Base-by-base conservation (phyloP, 2,888 invertebrate genomes). In the Eupithecia pulchellata region DNA sequence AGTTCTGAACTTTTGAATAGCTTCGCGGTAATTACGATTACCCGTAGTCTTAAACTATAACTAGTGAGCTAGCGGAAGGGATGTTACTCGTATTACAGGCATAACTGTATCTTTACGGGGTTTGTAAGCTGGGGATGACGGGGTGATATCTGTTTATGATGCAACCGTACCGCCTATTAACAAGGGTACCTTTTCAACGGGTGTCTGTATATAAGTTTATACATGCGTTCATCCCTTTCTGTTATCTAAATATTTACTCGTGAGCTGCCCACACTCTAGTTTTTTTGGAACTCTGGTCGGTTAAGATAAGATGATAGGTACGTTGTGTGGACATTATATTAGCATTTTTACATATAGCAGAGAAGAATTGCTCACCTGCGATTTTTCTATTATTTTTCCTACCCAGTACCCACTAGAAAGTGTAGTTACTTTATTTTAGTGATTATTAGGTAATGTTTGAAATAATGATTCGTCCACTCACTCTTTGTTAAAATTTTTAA, bases 1-100 rank as follows among this genome's bases (percentile, higher is more conserved):
- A 84, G 86, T 88, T 87, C 79, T 68, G 73, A 83, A 84, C 82
- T 83, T 61, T 61, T 61, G 61, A 61, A 61, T 61, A 61, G 61
- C 34, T 61, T 73, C 68, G 76, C 71, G 79, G 81, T 83, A 73
- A 84, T 82, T 82, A 82, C 83, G 78, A 78, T 78, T 75, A 78
- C 71, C 66, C 73, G 72, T 73, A 75, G 72, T 72, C 66, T 72
- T 73, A 67, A 57, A 66, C 62, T 69, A 68, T 64, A 66, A 63
- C 72, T 69, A 69, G 64, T 65, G 64, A 69, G 72, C 66, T 63
- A 64, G 62, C 70, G 76, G 77, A 76, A 76, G 75, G 76, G 77
- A 74, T 65, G 29, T 52, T 71, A 71, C 66, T 62, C 32, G 66
- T 71, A 75, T 70, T 73, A 68, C 70, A 64, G 69, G 57, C 69